These are phyloP conservation scores for Daphoenositta chrysoptera DNA, from an alignment of 2,113 vertebrate genomes.

Conservation along the genomic window DNA sequence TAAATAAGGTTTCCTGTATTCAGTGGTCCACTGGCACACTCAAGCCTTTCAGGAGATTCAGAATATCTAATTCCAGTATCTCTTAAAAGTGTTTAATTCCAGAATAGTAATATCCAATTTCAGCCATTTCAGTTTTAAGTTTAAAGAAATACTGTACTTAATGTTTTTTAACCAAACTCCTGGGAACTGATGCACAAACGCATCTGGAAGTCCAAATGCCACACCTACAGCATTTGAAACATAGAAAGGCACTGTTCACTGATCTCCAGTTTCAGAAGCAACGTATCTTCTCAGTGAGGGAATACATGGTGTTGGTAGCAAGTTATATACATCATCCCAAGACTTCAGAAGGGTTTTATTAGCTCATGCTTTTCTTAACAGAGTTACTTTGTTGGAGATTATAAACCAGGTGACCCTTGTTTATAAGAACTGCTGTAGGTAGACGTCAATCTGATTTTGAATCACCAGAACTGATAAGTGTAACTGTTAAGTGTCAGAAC, in stretches of 20 bases:
- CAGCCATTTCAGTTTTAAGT: background rate
- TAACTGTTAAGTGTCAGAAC: background rate
- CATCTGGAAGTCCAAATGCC: background rate
- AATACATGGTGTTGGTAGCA: background rate
- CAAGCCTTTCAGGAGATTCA: background rate
- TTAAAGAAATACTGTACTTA: background rate
- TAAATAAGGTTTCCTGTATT: background rate
- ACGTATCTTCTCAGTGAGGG: background rate
- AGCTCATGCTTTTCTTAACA: background rate
- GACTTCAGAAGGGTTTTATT: background rate
- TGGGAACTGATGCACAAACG: background rate
- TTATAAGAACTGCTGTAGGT: background rate
- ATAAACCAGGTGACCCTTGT: background rate
- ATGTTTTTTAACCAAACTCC: background rate
- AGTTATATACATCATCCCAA: background rate
- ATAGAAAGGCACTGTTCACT: background rate
- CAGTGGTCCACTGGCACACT: background rate
- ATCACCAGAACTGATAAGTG: background rate
- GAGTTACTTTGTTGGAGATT: background rate
- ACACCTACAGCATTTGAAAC: background rate
- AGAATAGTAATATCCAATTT: background rate
- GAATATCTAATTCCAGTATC: background rate
- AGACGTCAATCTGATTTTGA: background rate
- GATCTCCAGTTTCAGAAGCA: background rate
- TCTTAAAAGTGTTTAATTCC: background rate